phyloP scores from a whole-genome alignment of 1,140 invertebrate species.

The Drosophila melanogaster region DNA sequence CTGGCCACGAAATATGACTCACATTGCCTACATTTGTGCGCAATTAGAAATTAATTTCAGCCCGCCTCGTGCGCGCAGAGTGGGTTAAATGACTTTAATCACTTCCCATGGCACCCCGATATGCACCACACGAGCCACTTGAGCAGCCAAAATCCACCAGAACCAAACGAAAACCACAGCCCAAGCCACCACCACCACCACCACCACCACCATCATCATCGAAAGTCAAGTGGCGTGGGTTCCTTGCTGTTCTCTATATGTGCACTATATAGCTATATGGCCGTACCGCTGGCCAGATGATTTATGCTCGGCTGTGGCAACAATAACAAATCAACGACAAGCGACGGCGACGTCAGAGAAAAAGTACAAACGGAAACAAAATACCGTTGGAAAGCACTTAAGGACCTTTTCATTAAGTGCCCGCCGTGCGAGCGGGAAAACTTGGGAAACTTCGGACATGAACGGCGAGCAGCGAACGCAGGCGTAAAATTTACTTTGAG shows the following conservation, averaged over 20 bases:
- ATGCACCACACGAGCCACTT: constrained; percentile 33
- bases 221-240: constrained; percentile 27
- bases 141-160: neutral
- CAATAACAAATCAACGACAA: constrained; percentile 80
- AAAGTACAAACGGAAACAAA: constrained; percentile 82
- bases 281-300: constrained; percentile 39
- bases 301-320: constrained; percentile 75
- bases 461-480: constrained; percentile 25
- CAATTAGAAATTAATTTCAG: constrained; percentile 82
- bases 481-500: constrained; percentile 75
- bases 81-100: constrained; percentile 83
- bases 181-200: constrained; percentile 10
- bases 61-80: constrained; percentile 49
- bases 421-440: constrained; percentile 22
- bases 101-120: constrained; percentile 68
- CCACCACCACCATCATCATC: constrained; percentile 5
- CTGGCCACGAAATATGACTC: constrained; percentile 8
- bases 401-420: constrained; percentile 83
- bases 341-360: constrained; percentile 62
- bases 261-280: neutral
- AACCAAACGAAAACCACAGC: neutral
- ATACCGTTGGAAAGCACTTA: constrained; percentile 83
- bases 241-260: neutral
- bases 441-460: constrained; percentile 25
- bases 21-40: constrained; percentile 73